Conservation (phyloP, 2,888 invertebrate genomes). For the Leucania comma region DNA sequence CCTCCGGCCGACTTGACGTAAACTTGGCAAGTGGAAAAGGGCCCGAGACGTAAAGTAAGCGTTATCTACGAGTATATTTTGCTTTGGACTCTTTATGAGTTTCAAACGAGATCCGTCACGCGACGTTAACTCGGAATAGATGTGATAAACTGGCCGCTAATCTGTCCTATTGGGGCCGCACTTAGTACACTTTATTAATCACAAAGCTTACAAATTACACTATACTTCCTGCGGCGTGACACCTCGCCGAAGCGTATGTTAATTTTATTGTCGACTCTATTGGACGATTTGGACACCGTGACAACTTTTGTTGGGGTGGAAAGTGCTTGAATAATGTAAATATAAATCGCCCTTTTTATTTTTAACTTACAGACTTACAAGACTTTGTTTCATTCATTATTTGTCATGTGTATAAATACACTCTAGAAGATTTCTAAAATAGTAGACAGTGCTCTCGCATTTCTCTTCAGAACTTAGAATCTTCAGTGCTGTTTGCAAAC, state of each 20-base stretch:
- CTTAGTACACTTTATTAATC: conserved; percentile 91
- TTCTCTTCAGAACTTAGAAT: conserved; percentile 63
- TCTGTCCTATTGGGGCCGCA: conserved; percentile 90
- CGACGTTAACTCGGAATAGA: conserved; percentile 90
- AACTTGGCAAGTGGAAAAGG: conserved; percentile 89
- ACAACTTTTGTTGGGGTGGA: conserved; percentile 83
- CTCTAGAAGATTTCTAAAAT: conserved; percentile 56
- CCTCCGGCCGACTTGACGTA: conserved; percentile 75
- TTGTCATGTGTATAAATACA: conserved; percentile 48
- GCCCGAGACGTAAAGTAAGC: conserved; percentile 87
- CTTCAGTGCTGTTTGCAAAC: conserved; percentile 62
- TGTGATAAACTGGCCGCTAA: conserved; percentile 91
- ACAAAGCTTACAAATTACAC: conserved; percentile 90
- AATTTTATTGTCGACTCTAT: conserved; percentile 88
- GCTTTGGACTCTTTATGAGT: conserved; percentile 91
- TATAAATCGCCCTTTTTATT: conserved; percentile 72
- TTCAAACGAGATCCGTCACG: conserved; percentile 91
- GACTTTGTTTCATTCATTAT: conserved; percentile 45
- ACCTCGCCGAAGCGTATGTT: conserved; percentile 87
- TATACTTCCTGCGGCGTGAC: conserved; percentile 89
- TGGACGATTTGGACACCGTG: conserved; percentile 85
- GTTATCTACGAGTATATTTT: conserved; percentile 90
- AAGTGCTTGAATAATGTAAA: conserved; percentile 75
- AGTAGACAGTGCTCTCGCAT: conserved; percentile 41
- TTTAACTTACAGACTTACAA: conserved; percentile 52